These are phyloP conservation scores for Dasyprocta punctata DNA, from an alignment of 2,113 vertebrate species.

Conservation along the genomic window DNA sequence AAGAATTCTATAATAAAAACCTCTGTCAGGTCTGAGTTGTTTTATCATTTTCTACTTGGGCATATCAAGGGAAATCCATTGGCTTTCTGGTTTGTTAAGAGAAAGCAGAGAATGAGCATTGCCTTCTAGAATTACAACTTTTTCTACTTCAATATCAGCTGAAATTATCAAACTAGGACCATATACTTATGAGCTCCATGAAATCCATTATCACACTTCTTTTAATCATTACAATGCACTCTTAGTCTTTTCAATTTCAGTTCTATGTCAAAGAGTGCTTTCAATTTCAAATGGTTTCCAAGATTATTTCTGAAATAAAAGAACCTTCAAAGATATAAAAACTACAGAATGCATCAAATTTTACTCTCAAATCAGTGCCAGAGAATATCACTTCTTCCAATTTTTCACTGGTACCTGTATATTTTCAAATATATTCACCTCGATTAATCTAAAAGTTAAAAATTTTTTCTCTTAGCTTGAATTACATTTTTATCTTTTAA, in stretches of 20 bases:
- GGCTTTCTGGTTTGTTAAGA: background rate
- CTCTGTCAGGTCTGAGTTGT: background rate
- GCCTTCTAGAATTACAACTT: background rate
- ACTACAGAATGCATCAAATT: background rate
- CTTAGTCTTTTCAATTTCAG: slow-evolving; percentile 50
- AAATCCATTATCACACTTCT: slow-evolving; percentile 39
- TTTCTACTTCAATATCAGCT: slow-evolving; percentile 28
- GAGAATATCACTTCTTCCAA: background rate
- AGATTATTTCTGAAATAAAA: slow-evolving; percentile 57
- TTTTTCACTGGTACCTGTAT: background rate
- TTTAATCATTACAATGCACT: slow-evolving; percentile 61
- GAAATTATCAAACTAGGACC: slow-evolving; percentile 24
- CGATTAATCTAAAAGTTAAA: background rate
- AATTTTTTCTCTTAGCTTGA: background rate
- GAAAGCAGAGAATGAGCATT: slow-evolving; percentile 3
- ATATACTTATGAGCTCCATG: slow-evolving; percentile 1
- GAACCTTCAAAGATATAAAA: background rate
- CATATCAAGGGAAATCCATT: background rate
- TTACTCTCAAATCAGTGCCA: background rate
- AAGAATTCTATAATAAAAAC: background rate
- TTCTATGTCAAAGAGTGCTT: slow-evolving; percentile 64
- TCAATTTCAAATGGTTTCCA: slow-evolving; percentile 64
- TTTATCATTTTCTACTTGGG: background rate
- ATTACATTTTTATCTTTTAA: background rate
- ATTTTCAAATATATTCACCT: background rate